phyloP scores from a whole-genome alignment of 2,113 vertebrate genomes.

The Martes martes region DNA sequence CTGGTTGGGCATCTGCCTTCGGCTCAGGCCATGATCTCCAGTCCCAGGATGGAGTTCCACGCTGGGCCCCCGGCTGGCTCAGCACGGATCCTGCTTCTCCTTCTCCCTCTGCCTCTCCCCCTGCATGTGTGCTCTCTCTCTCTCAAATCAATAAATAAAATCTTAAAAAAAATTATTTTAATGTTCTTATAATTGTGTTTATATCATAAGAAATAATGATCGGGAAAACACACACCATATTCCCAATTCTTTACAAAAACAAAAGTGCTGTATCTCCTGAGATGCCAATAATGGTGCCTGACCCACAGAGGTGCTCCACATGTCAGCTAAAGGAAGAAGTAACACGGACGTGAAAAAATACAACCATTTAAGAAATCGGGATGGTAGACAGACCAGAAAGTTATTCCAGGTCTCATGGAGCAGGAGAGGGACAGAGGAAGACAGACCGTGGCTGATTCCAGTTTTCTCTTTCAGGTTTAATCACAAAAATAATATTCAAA shows the following conservation, averaged over 20 bases:
- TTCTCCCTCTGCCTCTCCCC: background rate
- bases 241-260: background rate
- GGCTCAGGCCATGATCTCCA: background rate
- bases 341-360: accelerated
- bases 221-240: background rate
- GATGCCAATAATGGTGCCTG: accelerated
- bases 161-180: background rate
- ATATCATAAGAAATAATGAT: background rate
- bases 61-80: background rate
- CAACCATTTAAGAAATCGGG: no score
- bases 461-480: background rate
- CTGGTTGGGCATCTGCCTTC: background rate
- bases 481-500: background rate
- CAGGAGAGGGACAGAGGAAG: background rate
- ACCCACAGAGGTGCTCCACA: background rate
- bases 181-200: background rate
- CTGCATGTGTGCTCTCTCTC: background rate
- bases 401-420: background rate
- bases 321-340: background rate
- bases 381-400: no score
- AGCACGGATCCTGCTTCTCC: no score
- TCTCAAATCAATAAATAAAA: background rate
- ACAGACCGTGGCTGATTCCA: background rate
- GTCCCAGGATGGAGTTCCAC: background rate
- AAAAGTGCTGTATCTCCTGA: background rate